phyloP scores from a whole-genome alignment of 2,888 invertebrate species.

The Nephrotoma guestfalica region DNA sequence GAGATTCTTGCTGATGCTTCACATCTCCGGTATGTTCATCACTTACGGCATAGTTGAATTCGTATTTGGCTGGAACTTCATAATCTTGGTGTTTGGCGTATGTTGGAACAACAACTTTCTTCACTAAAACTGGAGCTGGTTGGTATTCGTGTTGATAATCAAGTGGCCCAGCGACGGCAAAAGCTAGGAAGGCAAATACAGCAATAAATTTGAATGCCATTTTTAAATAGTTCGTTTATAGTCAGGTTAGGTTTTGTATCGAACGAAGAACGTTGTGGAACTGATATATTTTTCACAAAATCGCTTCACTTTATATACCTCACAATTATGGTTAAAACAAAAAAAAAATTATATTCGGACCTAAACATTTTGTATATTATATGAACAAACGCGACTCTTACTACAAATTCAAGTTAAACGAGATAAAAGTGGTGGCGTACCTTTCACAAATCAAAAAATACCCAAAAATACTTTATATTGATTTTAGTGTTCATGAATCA shows the following conservation, averaged over 20 bases:
- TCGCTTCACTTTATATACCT: not conserved
- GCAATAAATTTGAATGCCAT: conserved; percentile 15
- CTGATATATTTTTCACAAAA: not conserved
- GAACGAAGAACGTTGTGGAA: not conserved
- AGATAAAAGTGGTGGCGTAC: not conserved
- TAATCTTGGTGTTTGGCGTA: conserved; percentile 9
- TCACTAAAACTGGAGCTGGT: conserved; percentile 4
- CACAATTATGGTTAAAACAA: not conserved
- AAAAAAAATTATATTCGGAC: not conserved
- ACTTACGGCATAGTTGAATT: conserved; percentile 35
- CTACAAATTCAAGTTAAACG: not conserved
- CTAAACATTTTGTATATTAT: not conserved
- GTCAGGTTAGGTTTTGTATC: not conserved
- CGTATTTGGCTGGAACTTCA: conserved; percentile 34
- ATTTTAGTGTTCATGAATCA: not conserved
- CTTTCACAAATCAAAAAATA: not conserved
- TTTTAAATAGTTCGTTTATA: not conserved
- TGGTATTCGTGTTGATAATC: not conserved
- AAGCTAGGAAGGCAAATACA: conserved; percentile 21
- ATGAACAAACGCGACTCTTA: not conserved
- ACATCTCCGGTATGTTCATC: conserved; percentile 38
- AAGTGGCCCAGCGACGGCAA: conserved; percentile 19
- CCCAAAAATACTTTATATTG: not conserved
- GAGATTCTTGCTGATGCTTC: conserved; percentile 35
- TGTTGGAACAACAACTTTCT: conserved; percentile 8